Evolutionary conservation across 1,140 invertebrate genomes (phyloP).

Genomic region (Trichonephila clavipes): DNA sequence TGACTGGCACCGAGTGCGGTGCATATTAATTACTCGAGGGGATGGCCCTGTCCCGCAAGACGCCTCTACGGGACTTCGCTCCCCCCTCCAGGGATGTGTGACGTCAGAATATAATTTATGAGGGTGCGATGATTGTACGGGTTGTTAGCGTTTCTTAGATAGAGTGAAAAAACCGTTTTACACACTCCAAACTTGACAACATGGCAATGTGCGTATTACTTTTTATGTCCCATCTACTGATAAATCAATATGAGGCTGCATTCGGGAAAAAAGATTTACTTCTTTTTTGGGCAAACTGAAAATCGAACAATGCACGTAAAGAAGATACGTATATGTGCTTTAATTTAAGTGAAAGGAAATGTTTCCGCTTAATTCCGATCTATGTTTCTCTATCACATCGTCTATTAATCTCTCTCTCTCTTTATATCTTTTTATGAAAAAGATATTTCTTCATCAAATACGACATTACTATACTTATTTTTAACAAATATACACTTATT

Average conservation of each 20-base stretch:
- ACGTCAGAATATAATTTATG: slow-evolving; percentile 66
- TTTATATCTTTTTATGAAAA: too few relatives aligned
- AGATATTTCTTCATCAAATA: too few relatives aligned
- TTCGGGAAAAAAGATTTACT: neutral
- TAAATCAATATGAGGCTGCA: neutral
- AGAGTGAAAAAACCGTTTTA: neutral
- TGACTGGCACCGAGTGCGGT: slow-evolving; percentile 74
- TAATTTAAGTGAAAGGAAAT: too few relatives aligned
- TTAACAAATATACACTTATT: too few relatives aligned
- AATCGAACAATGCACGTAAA: too few relatives aligned
- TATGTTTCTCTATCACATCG: too few relatives aligned
- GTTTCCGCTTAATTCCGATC: too few relatives aligned
- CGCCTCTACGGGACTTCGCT: slow-evolving; percentile 58
- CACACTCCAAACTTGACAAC: slow-evolving; percentile 11
- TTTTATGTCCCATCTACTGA: neutral
- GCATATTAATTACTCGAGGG: slow-evolving; percentile 77
- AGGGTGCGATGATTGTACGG: slow-evolving; percentile 59
- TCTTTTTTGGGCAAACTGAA: neutral
- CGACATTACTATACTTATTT: too few relatives aligned
- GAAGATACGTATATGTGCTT: too few relatives aligned
- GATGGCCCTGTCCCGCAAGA: slow-evolving; percentile 64
- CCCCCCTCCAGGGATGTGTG: slow-evolving; percentile 38
- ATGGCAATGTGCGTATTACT: neutral
- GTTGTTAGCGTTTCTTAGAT: slow-evolving; percentile 24
- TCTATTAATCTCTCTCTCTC: too few relatives aligned